Base-by-base conservation (phyloP, 2,888 invertebrate species). In the Phymatocera aterrima region DNA sequence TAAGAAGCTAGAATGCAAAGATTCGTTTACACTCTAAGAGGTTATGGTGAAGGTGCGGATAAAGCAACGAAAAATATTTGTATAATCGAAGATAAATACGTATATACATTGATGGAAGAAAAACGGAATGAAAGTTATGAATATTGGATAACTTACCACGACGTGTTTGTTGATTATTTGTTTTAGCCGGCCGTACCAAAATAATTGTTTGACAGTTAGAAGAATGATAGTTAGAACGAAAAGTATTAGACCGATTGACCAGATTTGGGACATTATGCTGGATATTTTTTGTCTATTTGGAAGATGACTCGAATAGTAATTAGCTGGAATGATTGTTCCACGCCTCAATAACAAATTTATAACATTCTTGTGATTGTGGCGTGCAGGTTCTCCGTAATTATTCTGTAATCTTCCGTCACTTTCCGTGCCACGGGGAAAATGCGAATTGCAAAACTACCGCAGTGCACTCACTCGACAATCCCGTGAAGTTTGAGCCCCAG, bases 121-220 rank as follows among this genome's bases (percentile, higher is more conserved):
- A n/a, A n/a, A n/a, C n/a, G n/a, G n/a, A n/a, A n/a, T n/a, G n/a
- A n/a, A n/a, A n/a, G n/a, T 8, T 46, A 15, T 21, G 28, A 28
- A 57, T 21, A 10, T 12, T 28, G 28, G 46, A n/a, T 10, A 43
- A 72, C 72, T 72, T 78, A 88, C 88, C 79, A 88, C 86, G 24
- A 88, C 86, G 72, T 88, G 88, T 72, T 87, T 87, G 18, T 84
- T 85, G 64, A 81, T 77, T n/a, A 88, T 78, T 60, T 37, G 83
- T 78, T 82, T 86, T n/a, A 82, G 51, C 10, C 78, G 82, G 10
- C 79, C 79, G 24, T 79, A 81, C 80, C 80, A 81, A 68, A 84
- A 82, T 5, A 83, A 80, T 57, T 81, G 81, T 74, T 80, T 83
- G 2, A 78, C 78, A 24, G 84, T 75, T 34, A 84, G 80, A 18